Conservation (phyloP, 2,797 vertebrate species). For the Heterohyrax brucei region DNA sequence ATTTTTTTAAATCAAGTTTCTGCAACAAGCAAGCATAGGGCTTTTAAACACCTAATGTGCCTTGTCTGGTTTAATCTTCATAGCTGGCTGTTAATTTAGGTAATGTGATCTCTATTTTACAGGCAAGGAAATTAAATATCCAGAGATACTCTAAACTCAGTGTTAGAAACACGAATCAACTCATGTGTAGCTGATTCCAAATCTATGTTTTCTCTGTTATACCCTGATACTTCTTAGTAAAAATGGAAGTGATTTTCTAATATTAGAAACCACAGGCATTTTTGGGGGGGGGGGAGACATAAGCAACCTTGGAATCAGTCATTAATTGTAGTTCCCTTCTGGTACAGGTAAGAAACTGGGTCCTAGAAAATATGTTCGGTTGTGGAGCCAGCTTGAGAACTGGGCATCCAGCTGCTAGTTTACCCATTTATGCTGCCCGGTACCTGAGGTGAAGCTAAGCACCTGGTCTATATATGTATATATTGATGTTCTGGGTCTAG, state of each 20-base stretch:
- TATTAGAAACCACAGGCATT: constrained; percentile 14
- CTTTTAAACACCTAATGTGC: neutral
- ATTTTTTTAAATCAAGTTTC: neutral
- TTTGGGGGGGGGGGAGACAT: neutral
- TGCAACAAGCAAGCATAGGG: neutral
- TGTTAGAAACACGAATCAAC: neutral
- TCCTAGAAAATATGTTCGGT: neutral
- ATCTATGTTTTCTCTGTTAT: neutral
- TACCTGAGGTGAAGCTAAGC: neutral
- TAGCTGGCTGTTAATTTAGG: neutral
- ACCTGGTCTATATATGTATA: neutral
- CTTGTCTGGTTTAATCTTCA: neutral
- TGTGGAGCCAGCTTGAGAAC: neutral
- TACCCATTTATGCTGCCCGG: neutral
- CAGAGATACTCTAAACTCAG: neutral
- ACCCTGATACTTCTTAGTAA: neutral
- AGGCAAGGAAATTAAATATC: neutral
- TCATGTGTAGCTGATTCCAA: neutral
- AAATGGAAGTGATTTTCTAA: neutral
- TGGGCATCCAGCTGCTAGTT: neutral
- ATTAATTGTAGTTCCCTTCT: constrained; percentile 4
- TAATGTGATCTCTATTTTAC: neutral
- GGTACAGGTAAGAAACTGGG: neutral
- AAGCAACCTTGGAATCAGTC: neutral
- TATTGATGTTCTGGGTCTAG: neutral